Base-by-base conservation (phyloP, 30 jellyfish, hydroid and myxozoan species). In the Chironex yamaguchii region DNA sequence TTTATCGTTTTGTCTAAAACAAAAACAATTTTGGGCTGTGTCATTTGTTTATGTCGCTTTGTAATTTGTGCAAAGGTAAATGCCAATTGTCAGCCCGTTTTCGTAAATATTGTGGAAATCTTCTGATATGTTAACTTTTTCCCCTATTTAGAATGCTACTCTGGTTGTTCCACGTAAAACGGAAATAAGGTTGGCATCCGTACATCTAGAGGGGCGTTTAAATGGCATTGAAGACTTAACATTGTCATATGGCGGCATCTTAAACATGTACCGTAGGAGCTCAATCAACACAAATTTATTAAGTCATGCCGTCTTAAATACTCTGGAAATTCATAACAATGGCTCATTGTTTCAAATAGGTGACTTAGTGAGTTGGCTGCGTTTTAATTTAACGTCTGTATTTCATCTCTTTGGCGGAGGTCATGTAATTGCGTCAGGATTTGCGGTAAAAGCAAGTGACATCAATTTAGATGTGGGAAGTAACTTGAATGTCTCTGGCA, bases 351-450 rank as follows among this genome's bases (percentile, higher is more conserved):
- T 81, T 1, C 93, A 83, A 83, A 74, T 52, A 26, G 24, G 52
- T 0, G 34, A 21, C 12, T 6, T 4, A 2, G 71, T 70, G 31
- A 49, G 34, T 50, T 23, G 82, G 33, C 50, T 83, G n/a, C 52
- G 22, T 11, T 24, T 83, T 12, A 48, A 52, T 4, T 23, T 83
- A 34, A 52, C 50, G 23, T 23, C 79, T 3, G 87, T 69, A 24
- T 21, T 83, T 67, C 93, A 83, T 33, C 71, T 83, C 2, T 83
- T 69, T 58, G 86, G 87, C 22, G 93, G 87, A 26, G 93, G 87
- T 13, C 29, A 50, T 29, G 67, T 83, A 2, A 83, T 52, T 33
- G 87, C 52, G 0, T 69, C 87, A 34, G 51, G 82, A 14, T n/a
- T 83, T 17, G 35, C 49, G 1, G 86, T 83, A 4, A 83, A 50